phyloP scores from a whole-genome alignment of 2,888 invertebrate species.

The Cynaeus angustus region DNA sequence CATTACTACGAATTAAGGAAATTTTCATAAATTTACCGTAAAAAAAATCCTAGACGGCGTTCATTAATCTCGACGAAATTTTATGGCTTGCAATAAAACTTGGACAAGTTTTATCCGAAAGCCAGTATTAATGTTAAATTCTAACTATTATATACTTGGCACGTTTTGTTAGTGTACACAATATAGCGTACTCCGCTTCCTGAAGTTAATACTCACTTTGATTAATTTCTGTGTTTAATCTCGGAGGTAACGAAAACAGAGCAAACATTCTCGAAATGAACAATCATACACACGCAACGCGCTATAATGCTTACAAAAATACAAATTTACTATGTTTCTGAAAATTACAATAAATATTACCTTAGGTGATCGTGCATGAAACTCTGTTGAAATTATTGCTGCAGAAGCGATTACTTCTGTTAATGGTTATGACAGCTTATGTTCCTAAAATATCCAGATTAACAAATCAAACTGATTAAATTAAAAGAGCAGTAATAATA shows the following conservation, averaged over 20 bases:
- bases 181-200: slow-evolving; percentile 49
- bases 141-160: slow-evolving; percentile 57
- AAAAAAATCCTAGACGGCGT: slow-evolving; percentile 35
- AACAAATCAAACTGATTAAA: no score
- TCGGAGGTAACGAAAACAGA: slow-evolving; percentile 55
- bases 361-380: neutral
- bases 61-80: slow-evolving; percentile 38
- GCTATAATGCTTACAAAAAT: slow-evolving; percentile 4
- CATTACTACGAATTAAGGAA: slow-evolving; percentile 36
- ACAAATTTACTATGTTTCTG: neutral
- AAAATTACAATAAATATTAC: neutral
- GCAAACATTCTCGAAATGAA: slow-evolving; percentile 53
- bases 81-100: slow-evolving; percentile 38
- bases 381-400: neutral
- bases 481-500: no score
- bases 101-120: slow-evolving; percentile 43
- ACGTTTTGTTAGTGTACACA: slow-evolving; percentile 57
- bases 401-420: no score
- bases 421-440: no score
- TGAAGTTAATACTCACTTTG: slow-evolving; percentile 57
- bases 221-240: slow-evolving; percentile 58
- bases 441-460: no score
- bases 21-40: slow-evolving; percentile 29
- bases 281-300: slow-evolving; percentile 34
- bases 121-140: slow-evolving; percentile 50